phyloP scores from a whole-genome alignment of 2,888 invertebrate genomes.

The Eupithecia centaureata region DNA sequence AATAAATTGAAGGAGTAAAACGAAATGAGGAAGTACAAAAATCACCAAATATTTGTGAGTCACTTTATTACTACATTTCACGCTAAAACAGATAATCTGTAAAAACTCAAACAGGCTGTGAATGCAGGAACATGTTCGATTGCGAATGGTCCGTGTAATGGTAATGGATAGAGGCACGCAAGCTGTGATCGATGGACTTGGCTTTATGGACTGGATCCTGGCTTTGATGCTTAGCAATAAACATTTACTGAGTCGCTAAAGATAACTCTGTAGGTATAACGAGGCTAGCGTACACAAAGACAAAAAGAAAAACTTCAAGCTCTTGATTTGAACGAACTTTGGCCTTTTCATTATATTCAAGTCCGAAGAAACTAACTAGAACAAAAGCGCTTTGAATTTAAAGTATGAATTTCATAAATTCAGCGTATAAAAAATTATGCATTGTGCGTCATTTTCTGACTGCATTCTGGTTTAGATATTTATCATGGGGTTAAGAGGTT shows the following conservation, averaged over 20 bases:
- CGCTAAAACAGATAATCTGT: conserved; percentile 34
- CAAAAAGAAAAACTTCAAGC: background rate
- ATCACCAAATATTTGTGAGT: background rate
- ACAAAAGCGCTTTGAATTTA: no score
- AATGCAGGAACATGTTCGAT: conserved; percentile 40
- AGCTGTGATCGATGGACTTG: conserved; percentile 49
- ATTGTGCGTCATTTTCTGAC: no score
- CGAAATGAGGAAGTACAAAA: background rate
- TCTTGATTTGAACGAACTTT: background rate
- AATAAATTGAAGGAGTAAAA: no score
- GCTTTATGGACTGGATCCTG: conserved; percentile 1
- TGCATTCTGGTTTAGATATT: no score
- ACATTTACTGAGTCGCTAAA: background rate
- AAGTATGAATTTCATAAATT: no score
- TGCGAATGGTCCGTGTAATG: conserved; percentile 48
- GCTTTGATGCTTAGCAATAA: background rate
- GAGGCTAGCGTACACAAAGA: background rate
- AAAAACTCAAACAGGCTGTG: conserved; percentile 27
- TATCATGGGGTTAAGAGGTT: no score
- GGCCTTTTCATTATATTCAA: no score
- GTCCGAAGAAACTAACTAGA: no score
- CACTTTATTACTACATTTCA: conserved; percentile 25
- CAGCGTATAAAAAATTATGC: no score
- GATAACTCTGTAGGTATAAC: background rate
- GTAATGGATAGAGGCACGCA: conserved; percentile 53